Base-by-base conservation (phyloP, 2,888 invertebrate genomes). In the Pterostichus madidus region DNA sequence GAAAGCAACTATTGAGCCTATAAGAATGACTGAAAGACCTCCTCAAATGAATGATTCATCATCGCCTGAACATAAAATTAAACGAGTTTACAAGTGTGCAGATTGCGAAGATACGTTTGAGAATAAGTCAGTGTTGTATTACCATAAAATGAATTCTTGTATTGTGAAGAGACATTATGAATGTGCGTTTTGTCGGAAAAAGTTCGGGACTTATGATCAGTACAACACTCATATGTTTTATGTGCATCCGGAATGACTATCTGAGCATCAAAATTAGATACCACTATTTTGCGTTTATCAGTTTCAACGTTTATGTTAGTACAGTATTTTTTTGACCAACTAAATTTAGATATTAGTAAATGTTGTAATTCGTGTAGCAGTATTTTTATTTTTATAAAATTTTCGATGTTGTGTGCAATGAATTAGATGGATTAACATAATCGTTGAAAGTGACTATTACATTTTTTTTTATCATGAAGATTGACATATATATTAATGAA, bases 171-270 rank as follows among this genome's bases (percentile, higher is more conserved):
- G 64, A 53, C 73, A 89, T 78, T 89, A 89, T 86, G 90, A 90
- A 32, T 90, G 90, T 85, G 90, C 90, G 32, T 90, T 90, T 85
- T 90, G 90, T 84, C 90, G 90, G 84, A 90, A 90, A 84, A 87
- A 90, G 3, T 90, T 90, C 83, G 90, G 90, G 1, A 90, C 90
- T 2, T 89, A 90, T 83, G 88, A 89, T 5, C 90, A 90, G n/a
- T 90, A 90, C 84, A 90, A 90, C 86, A 89, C 90, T 24, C 90
- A 90, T 85, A 90, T 90, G 83, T 90, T 89, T 84, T 90, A 90
- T 84, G 90, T 89, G 84, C 90, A 90, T 86, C 90, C 90, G 4
- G 90, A 90, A 85, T 90, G 88, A 83, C 15, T 76, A 32, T 24
- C 24, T 24, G 24, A 24, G 1, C 24, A 35, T 73, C 13, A 39